These are phyloP conservation scores for Diogma glabrata DNA, from an alignment of 2,888 invertebrate genomes.

Conservation along the genomic window DNA sequence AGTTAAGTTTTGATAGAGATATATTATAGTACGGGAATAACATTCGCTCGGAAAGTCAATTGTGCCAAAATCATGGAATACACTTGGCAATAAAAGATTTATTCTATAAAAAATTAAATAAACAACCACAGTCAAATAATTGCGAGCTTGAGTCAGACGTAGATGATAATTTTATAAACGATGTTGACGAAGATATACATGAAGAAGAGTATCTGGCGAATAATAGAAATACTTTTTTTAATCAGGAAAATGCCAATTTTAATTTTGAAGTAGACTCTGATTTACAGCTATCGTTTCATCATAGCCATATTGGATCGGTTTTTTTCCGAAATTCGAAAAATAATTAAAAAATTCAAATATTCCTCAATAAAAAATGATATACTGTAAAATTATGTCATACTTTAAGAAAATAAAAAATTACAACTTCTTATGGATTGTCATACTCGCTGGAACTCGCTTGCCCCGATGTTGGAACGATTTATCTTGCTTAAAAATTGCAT, in stretches of 20 bases:
- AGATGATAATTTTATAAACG: too few relatives aligned
- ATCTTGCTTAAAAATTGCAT: background rate
- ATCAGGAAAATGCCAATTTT: background rate
- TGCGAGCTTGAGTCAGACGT: too few relatives aligned
- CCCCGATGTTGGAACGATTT: background rate
- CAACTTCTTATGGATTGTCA: background rate
- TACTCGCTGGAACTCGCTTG: background rate
- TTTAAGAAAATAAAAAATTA: background rate
- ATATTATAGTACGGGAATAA: background rate
- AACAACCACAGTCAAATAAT: too few relatives aligned
- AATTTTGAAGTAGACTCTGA: background rate
- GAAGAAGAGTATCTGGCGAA: background rate
- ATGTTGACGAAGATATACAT: background rate
- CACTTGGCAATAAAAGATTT: background rate
- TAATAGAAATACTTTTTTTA: background rate
- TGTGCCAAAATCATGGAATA: background rate
- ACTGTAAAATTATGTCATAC: background rate
- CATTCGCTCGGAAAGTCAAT: background rate
- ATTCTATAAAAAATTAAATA: background rate
- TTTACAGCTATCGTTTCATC: background rate
- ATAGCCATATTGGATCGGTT: background rate
- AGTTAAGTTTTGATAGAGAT: background rate
- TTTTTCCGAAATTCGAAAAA: too few relatives aligned
- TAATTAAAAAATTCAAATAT: background rate
- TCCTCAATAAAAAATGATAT: background rate